phyloP scores from a whole-genome alignment of 1,140 invertebrate species.

The Cyclina sinensis region DNA sequence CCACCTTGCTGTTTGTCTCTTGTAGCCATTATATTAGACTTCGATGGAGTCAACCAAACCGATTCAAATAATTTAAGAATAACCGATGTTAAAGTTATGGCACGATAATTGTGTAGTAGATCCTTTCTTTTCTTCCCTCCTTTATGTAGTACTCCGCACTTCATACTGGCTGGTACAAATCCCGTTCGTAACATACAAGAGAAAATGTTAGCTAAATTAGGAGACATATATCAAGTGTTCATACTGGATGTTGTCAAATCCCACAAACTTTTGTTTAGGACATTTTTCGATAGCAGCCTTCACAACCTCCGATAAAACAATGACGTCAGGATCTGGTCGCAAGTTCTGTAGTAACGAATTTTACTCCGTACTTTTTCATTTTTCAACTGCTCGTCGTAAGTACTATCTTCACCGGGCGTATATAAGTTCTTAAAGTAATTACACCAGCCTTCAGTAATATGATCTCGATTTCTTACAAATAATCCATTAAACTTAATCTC shows the following conservation, averaged over 20 bases:
- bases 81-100: slow-evolving; percentile 44
- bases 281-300: not conserved
- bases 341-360: not conserved
- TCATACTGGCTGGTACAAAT: not conserved
- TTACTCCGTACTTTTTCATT: not conserved
- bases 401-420: not conserved
- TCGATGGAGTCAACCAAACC: not conserved
- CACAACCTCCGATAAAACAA: slow-evolving; percentile 8
- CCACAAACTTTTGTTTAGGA: not conserved
- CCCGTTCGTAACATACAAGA: slow-evolving; percentile 4
- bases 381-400: not conserved
- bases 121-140: not conserved
- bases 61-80: slow-evolving; percentile 45
- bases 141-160: slow-evolving; percentile 21
- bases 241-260: slow-evolving; percentile 1
- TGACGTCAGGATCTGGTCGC: not conserved
- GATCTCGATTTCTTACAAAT: not conserved
- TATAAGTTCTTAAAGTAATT: slow-evolving; percentile 31
- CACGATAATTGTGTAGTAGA: slow-evolving; percentile 6
- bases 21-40: not conserved
- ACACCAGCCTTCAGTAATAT: slow-evolving; percentile 5
- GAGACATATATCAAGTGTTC: not conserved
- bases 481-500: slow-evolving; percentile 22
- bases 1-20: slow-evolving; percentile 10
- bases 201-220: not conserved